Percentiles rank a stretch among this genome's conserved stretches.
Evolutionary conservation across 1,140 invertebrate genomes (phyloP).

Genomic region (Macrobrachium rosenbergii): DNA sequence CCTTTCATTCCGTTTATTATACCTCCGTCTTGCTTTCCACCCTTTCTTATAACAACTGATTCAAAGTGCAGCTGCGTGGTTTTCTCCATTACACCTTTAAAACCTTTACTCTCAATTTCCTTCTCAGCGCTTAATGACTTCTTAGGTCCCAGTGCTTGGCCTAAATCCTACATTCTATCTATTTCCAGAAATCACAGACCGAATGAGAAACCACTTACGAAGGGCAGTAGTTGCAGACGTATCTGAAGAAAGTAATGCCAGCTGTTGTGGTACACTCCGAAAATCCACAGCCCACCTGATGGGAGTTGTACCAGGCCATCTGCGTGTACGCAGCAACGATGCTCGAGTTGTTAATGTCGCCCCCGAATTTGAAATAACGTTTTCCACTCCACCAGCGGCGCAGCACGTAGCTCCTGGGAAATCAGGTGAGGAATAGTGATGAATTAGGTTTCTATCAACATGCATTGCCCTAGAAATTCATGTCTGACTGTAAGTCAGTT

Average conservation of each 20-base stretch:
- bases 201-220: slow-evolving; percentile 75
- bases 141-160: neutral
- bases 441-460: neutral
- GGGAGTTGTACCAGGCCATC: slow-evolving; percentile 85
- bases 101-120: no score
- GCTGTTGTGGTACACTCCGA: slow-evolving; percentile 77
- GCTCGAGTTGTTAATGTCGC: slow-evolving; percentile 75
- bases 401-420: slow-evolving; percentile 81
- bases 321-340: slow-evolving; percentile 85
- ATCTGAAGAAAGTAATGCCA: slow-evolving; percentile 80
- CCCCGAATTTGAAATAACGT: slow-evolving; percentile 81
- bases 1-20: no score
- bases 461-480: neutral
- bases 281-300: slow-evolving; percentile 84
- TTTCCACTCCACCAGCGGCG: slow-evolving; percentile 84
- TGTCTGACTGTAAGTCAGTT: no score
- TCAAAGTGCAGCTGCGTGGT: no score
- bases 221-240: slow-evolving; percentile 89
- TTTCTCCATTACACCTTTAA: no score
- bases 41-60: no score
- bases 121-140: neutral
- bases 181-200: neutral
- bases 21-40: no score
- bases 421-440: neutral
- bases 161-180: neutral